Conservation (phyloP, 2,888 invertebrate species). For the Hydroisotoma schaefferi region DNA sequence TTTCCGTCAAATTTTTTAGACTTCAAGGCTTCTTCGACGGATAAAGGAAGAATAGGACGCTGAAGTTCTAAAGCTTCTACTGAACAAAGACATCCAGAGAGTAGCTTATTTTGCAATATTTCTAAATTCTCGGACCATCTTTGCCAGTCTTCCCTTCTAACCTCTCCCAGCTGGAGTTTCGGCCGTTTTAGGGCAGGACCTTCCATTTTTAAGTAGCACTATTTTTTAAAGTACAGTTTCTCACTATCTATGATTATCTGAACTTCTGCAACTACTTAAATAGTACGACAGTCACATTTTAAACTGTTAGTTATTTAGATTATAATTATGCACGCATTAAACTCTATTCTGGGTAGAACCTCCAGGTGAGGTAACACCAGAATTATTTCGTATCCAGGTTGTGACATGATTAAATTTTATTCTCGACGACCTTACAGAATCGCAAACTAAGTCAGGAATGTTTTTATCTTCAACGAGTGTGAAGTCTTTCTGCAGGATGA, state of each 20-base stretch:
- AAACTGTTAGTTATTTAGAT: not conserved
- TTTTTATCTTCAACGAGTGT: slow-evolving; percentile 32
- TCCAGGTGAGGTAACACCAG: not conserved
- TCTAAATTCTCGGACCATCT: slow-evolving; percentile 42
- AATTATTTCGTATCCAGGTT: slow-evolving; percentile 31
- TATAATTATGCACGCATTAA: not conserved
- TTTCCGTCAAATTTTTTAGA: slow-evolving; percentile 52
- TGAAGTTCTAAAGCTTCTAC: slow-evolving; percentile 43
- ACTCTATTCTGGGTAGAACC: not conserved
- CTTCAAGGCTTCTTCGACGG: slow-evolving; percentile 1
- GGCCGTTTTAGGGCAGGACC: slow-evolving; percentile 47
- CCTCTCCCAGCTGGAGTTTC: slow-evolving; percentile 35
- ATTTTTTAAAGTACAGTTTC: not conserved
- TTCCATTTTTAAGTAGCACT: slow-evolving; percentile 37
- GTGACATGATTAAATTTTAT: slow-evolving; percentile 44
- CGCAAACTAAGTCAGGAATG: slow-evolving; percentile 36
- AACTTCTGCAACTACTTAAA: slow-evolving; percentile 2
- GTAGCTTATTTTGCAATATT: slow-evolving; percentile 40
- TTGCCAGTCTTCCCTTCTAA: slow-evolving; percentile 34
- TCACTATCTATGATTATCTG: not conserved
- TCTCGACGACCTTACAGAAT: slow-evolving; percentile 36
- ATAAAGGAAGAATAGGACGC: slow-evolving; percentile 36
- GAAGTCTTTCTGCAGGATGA: slow-evolving; percentile 31
- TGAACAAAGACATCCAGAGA: slow-evolving; percentile 44
- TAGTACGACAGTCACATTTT: slow-evolving; percentile 31